Evolutionary conservation across 2,888 invertebrate species (phyloP), one percentile per base, ranked within the genome.

Genomic region (Blastobasis lacticolella): DNA sequence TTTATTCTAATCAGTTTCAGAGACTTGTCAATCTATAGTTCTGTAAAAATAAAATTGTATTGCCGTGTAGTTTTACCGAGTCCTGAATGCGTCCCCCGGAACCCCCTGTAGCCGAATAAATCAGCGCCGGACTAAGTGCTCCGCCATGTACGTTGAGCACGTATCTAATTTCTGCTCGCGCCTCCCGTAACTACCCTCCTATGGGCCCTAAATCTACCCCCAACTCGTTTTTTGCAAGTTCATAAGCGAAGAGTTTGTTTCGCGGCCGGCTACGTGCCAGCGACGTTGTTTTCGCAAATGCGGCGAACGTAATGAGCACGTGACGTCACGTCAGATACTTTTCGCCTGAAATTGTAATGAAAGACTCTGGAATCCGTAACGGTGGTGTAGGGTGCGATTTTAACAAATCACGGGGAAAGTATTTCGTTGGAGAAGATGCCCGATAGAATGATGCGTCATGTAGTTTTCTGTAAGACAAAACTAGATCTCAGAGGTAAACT

Each of bases 101-200:
- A 43, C 7, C 43, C 43, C 43, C 43, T 43, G 43, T 43, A 10
- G 43, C 43, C 43, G n/a, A 38, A 58, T 58, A 58, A 57, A 57
- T 57, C 55, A 48, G 49, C 4, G 46, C 52, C 23, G 50, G 56
- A 54, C 63, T 64, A 59, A 67, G 64, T 67, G 65, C 64, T 55
- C 46, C 60, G 52, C 50, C 61, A 54, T 66, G 63, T 67, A 57
- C 61, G 60, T 59, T 63, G 60, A 60, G 56, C 67, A 62, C 63
- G 64, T 66, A 61, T 61, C 62, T 68, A 67, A 66, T 66, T 66
- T 58, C 59, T 54, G 58, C 57, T 53, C 52, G 45, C 37, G 45
- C 49, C 37, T 45, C 40, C 37, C 47, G 36, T 50, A 60, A 67
- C 58, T 56, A 54, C 62, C 54, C 66, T 63, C 67, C 37, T 54